Conservation (phyloP, 2,113 vertebrate species). For the Sinocyclocheilus grahami region DNA sequence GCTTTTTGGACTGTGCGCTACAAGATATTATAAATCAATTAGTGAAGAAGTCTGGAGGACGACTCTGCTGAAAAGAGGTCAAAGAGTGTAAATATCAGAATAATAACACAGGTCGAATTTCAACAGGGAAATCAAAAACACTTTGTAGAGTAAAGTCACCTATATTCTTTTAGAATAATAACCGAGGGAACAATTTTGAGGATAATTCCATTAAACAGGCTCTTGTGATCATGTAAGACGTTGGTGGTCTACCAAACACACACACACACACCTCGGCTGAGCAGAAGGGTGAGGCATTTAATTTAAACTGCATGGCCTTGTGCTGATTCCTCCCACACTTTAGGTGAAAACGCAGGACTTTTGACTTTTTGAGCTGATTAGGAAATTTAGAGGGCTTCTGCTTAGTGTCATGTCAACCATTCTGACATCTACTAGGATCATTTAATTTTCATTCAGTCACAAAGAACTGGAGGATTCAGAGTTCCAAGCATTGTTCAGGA, state of each 20-base stretch:
- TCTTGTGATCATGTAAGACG: conserved; percentile 1
- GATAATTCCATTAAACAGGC: neutral
- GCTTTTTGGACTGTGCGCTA: neutral
- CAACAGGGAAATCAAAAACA: neutral
- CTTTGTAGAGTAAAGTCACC: neutral
- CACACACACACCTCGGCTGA: neutral
- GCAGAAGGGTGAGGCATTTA: conserved; percentile 34
- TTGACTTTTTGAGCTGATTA: conserved; percentile 77
- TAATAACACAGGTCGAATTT: neutral
- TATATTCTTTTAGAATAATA: neutral
- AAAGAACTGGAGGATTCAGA: conserved; percentile 62
- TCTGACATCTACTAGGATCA: conserved; percentile 72
- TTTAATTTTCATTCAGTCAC: conserved; percentile 76
- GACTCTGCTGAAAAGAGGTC: neutral
- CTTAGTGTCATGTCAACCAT: conserved; percentile 71
- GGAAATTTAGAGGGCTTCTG: conserved; percentile 69
- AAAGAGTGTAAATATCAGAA: conserved; percentile 12
- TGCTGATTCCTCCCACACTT: conserved; percentile 44
- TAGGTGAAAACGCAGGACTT: conserved; percentile 61
- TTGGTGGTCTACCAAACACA: neutral
- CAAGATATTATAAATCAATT: conserved; percentile 34
- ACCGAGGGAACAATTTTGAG: neutral
- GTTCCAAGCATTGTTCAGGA: neutral
- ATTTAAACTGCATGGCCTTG: conserved; percentile 29
- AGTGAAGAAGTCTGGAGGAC: neutral